These are phyloP conservation scores for Potamarius usumacintae DNA, from an alignment of 2,113 vertebrate species.

Conservation along the genomic window DNA sequence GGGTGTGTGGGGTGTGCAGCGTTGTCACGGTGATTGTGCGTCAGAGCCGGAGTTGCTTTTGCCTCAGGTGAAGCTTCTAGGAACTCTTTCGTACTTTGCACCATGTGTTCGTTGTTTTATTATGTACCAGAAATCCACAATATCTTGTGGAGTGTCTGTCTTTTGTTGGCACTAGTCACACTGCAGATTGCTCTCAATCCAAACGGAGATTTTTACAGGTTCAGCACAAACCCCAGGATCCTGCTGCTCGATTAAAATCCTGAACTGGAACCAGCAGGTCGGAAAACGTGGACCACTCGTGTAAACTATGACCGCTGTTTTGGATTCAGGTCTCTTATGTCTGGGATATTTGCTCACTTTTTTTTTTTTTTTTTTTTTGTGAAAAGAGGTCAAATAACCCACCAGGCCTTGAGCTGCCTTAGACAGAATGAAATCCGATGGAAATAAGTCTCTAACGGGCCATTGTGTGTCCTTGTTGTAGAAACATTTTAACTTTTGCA, in stretches of 20 bases:
- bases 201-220: slow-evolving; percentile 4
- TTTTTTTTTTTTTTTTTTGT: neutral
- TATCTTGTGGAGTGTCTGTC: neutral
- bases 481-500: neutral
- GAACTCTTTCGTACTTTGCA: neutral
- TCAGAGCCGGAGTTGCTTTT: slow-evolving; percentile 13
- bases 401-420: neutral
- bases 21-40: slow-evolving; percentile 13
- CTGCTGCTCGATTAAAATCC: slow-evolving; percentile 15
- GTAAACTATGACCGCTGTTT: neutral
- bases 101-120: neutral
- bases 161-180: slow-evolving; percentile 10
- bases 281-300: neutral
- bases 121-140: neutral
- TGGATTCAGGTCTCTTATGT: neutral
- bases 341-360: neutral
- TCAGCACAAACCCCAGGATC: neutral
- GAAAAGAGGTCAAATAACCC: neutral
- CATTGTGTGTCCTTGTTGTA: slow-evolving; percentile 2
- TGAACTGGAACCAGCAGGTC: neutral
- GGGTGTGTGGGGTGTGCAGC: neutral
- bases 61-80: slow-evolving; percentile 9
- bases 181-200: slow-evolving; percentile 14
- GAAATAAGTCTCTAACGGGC: neutral
- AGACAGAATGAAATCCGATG: slow-evolving; percentile 9